A percentile compares a stretch with the other conserved stretches of the same genome.
Evolutionary conservation across 2,797 vertebrate species (phyloP).

Genomic region (Sebastes iracundus): DNA sequence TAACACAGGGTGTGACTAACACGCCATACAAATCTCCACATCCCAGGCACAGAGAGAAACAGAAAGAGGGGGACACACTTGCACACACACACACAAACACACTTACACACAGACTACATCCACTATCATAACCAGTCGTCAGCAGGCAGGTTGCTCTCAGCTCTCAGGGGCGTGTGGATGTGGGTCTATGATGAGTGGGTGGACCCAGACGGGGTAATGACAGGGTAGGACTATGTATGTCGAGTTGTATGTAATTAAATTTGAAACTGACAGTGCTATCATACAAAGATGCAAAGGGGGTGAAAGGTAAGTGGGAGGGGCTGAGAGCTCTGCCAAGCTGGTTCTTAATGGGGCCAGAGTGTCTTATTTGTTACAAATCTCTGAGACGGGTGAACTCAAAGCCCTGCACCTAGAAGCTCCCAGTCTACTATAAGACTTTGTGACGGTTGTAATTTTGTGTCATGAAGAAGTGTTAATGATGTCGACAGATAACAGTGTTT

Average conservation of each 20-base stretch:
- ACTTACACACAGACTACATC: conserved; percentile 49
- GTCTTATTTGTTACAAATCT: conserved; percentile 48
- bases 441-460: background rate
- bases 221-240: conserved; percentile 74
- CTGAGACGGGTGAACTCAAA: conserved; percentile 9
- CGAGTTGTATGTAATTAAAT: conserved; percentile 78
- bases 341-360: conserved; percentile 45
- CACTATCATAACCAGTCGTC: conserved; percentile 55
- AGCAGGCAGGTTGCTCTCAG: conserved; percentile 58
- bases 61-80: conserved; percentile 55
- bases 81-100: conserved; percentile 45
- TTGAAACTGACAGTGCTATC: conserved; percentile 77
- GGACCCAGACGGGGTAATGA: conserved; percentile 78
- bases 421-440: background rate
- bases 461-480: conserved; percentile 7
- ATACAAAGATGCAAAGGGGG: conserved; percentile 61
- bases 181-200: conserved; percentile 74
- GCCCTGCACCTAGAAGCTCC: background rate
- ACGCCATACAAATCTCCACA: conserved; percentile 83
- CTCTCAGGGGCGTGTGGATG: conserved; percentile 63
- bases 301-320: conserved; percentile 74
- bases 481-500: background rate
- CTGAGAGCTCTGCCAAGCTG: conserved; percentile 17
- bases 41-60: conserved; percentile 77
- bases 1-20: conserved; percentile 83